Evolutionary conservation across 2,797 vertebrate genomes (phyloP).

Genomic region (Acridotheres tristis): DNA sequence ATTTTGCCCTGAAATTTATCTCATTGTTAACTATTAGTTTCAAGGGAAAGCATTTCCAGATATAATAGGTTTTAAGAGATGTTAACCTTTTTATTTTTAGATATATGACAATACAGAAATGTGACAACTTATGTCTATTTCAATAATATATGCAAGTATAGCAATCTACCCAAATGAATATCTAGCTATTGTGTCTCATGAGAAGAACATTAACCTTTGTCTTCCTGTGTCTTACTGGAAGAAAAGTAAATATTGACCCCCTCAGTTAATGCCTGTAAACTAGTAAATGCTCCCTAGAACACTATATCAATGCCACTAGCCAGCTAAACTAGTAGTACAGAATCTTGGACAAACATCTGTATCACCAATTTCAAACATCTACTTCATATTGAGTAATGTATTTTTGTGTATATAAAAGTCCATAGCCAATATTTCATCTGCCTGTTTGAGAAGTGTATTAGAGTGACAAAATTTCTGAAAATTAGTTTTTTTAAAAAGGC

Average conservation of each 20-base stretch:
- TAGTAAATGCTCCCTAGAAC: background rate
- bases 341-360: background rate
- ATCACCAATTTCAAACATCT: background rate
- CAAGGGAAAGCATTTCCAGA: background rate
- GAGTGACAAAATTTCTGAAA: background rate
- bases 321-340: background rate
- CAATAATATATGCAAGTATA: background rate
- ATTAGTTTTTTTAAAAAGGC: background rate
- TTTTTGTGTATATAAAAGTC: background rate
- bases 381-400: background rate
- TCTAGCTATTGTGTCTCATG: background rate
- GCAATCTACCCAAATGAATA: background rate
- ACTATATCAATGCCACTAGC: background rate
- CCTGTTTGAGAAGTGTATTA: background rate
- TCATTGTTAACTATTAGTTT: background rate
- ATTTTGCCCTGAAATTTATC: background rate
- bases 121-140: background rate
- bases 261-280: background rate
- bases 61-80: background rate
- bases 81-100: background rate
- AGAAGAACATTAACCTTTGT: background rate
- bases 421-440: background rate
- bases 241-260: background rate
- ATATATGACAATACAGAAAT: background rate
- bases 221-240: background rate